Evolutionary conservation across 2,113 vertebrate genomes (phyloP), one percentile per base, ranked within the genome.

Genomic region (Erpornis zantholeuca): DNA sequence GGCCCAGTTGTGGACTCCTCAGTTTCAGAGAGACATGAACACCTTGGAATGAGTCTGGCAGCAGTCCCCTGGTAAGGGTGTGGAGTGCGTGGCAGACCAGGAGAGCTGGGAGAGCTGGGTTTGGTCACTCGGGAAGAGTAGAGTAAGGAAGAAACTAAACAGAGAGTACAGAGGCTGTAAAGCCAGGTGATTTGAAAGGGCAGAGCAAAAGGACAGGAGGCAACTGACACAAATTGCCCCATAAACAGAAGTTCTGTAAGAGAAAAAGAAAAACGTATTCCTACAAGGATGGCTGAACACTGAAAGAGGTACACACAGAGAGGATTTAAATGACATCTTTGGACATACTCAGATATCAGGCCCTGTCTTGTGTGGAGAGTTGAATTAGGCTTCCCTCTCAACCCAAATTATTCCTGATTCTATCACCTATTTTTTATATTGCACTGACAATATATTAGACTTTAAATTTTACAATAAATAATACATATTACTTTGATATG

Each of bases 301-400:
- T 36, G 40, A 12, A 88, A 69, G 8, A 50, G 24, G 6, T 42
- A 68, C 19, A 9, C 23, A 45, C 53, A 52, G 22, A 36, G 15
- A 8, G 44, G 15, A 59, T 68, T 42, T 38, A 52, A 80, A 49
- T 10, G 1, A 23, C 6, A 13, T n/a, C 19, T 24, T 52, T 33
- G 23, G 29, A 69, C 24, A 27, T 24, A 44, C 12, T 15, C 10
- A 80, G 77, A 83, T n/a, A 7, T 61, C 59, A 65, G 20, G 10
- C 8, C 11, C 7, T 31, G 7, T 38, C 76, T 45, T 9, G 3
- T 13, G 7, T 2, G 0, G 3, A 11, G 9, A 70, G 7, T 31
- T 70, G 27, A 35, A 66, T 56, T 25, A 70, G 11, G 23, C 24
- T 89, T 75, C 35, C 13, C 10, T 65, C 33, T 77, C 65, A 82